Evolutionary conservation across 1,140 invertebrate species (phyloP).

Genomic region (Magallana angulata): DNA sequence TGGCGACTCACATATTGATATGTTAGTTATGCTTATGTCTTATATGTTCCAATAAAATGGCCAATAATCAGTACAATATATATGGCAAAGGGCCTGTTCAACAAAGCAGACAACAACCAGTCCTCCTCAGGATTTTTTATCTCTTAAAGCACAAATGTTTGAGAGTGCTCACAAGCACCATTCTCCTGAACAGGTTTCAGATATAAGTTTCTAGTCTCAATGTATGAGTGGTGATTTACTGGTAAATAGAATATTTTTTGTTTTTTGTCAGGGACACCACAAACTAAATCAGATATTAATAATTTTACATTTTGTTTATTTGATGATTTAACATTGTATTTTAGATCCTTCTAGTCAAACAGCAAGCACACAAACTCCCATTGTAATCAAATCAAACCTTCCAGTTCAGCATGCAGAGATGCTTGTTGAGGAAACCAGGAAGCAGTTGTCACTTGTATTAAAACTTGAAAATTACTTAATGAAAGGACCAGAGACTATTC

Average conservation of each 20-base stretch:
- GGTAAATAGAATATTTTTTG: too few species aligned
- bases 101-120: too few species aligned
- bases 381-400: not conserved
- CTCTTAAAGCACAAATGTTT: too few species aligned
- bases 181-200: not conserved
- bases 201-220: not conserved
- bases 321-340: not conserved
- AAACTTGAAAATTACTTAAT: conserved; percentile 10
- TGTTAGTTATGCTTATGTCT: too few species aligned
- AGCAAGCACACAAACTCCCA: conserved; percentile 41
- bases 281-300: not conserved
- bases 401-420: conserved; percentile 42
- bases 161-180: not conserved
- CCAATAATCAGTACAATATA: too few species aligned
- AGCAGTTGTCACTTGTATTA: not conserved
- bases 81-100: too few species aligned
- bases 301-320: not conserved
- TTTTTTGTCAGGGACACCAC: too few species aligned
- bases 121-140: too few species aligned
- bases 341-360: conserved; percentile 39
- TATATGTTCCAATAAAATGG: too few species aligned
- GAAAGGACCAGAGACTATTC: not conserved
- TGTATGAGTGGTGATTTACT: not conserved
- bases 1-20: too few species aligned
- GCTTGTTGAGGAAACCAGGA: conserved; percentile 1